Evolutionary conservation across 2,113 vertebrate genomes (phyloP), one percentile per base, ranked within the genome.

Genomic region (Sturnira hondurensis): DNA sequence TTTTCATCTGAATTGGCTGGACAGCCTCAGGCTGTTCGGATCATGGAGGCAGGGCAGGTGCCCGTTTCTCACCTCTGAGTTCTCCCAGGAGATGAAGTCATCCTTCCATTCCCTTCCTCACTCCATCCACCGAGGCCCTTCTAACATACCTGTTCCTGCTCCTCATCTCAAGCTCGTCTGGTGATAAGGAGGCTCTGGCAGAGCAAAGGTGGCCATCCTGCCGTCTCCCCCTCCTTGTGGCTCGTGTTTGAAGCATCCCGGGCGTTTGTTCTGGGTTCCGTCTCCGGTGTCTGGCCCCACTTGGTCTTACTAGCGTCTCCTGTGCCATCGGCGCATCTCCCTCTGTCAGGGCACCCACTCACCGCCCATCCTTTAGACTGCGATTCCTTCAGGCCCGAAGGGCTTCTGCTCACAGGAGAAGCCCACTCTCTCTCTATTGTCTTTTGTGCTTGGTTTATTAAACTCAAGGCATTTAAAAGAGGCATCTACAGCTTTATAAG

Each of bases 391-490:
- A 50, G n/a, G 38, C 45, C 43, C 74, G 26, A 31, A 74, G 38
- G 63, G 33, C 38, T 73, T 83, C 38, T 47, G 58, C 31, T 74
- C n/a, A 12, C n/a, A n/a, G n/a, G n/a, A n/a, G n/a, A n/a, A n/a
- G 56, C 15, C 67, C n/a, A 2, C 43, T n/a, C 61, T 11, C 52
- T 31, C 2, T 38, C 38, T 77, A 58, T 28, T 6, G 33, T n/a
- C 67, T 28, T 86, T 73, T 77, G 17, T 70, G 13, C 56, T 71
- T 63, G 41, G 8, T 92, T 95, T 76, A 52, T 33, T 36, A 70
- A 94, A 65, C 22, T 20, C 56, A 38, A 38, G n/a, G 7, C 19
- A 28, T 54, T 73, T 76, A 61, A 43, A 45, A 70, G 67, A 65
- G 38, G 28, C 33, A n/a, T n/a, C 71, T 65, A 36, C 58, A 31